phyloP scores from a whole-genome alignment of 1,140 invertebrate genomes.

The Holotrichia oblita region DNA sequence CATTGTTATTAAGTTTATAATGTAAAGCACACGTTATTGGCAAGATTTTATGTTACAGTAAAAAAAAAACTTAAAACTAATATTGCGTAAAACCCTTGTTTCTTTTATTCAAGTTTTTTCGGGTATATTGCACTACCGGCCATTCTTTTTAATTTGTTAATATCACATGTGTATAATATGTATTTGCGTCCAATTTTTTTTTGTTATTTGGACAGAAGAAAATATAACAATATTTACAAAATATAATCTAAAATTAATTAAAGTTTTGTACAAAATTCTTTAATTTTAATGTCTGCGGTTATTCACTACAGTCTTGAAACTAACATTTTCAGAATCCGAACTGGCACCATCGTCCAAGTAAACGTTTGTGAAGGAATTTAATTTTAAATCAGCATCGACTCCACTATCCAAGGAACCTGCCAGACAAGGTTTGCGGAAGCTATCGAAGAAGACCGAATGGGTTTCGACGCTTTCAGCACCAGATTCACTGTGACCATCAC shows the following conservation, averaged over 20 bases:
- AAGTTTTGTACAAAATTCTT: neutral
- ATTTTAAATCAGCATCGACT: conserved; percentile 48
- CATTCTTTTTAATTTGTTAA: conserved; percentile 19
- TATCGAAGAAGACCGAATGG: conserved; percentile 81
- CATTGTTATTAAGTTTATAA: neutral
- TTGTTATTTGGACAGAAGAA: neutral
- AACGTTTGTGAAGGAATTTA: conserved; percentile 40
- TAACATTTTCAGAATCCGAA: conserved; percentile 41
- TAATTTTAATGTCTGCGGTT: conserved; percentile 4
- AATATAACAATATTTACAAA: neutral
- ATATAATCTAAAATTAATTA: neutral
- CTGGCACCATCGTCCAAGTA: conserved; percentile 37
- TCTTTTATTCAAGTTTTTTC: neutral
- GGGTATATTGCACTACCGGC: conserved; percentile 33
- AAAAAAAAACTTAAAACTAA: conserved; percentile 29
- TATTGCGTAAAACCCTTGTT: conserved; percentile 21
- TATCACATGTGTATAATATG: conserved; percentile 1
- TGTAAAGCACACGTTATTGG: neutral
- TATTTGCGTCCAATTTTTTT: neutral
- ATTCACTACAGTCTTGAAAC: conserved; percentile 39
- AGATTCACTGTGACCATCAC: conserved; percentile 82
- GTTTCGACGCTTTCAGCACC: conserved; percentile 86
- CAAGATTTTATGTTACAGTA: neutral
- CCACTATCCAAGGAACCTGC: conserved; percentile 52
- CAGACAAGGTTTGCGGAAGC: conserved; percentile 63